Conservation (phyloP, 1,140 invertebrate species). For the Procambarus clarkii region DNA sequence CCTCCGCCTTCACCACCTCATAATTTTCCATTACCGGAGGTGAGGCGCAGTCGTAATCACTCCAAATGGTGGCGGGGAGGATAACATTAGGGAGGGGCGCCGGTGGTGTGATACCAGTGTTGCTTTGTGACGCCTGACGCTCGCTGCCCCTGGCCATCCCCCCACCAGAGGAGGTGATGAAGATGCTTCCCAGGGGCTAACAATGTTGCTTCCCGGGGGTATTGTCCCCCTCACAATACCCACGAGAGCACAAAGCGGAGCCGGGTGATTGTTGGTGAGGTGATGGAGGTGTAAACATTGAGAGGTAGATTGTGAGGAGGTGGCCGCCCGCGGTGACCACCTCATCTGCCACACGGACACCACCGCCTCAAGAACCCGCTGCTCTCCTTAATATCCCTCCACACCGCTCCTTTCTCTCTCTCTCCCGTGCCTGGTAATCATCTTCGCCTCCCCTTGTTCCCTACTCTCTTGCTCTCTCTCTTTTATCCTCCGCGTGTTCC, state of each 20-base stretch:
- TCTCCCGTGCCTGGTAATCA: conserved; percentile 17
- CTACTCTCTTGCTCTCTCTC: neutral
- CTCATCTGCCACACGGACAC: conserved; percentile 22
- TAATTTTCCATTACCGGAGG: conserved; percentile 56
- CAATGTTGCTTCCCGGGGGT: conserved; percentile 45
- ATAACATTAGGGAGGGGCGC: conserved; percentile 28
- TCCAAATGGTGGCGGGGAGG: conserved; percentile 50
- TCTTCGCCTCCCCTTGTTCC: conserved; percentile 2
- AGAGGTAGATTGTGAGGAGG: conserved; percentile 30
- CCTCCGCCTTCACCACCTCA: conserved; percentile 33
- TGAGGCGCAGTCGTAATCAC: conserved; percentile 44
- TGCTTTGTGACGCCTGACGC: conserved; percentile 22
- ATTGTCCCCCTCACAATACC: conserved; percentile 52
- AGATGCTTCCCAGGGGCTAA: conserved; percentile 45
- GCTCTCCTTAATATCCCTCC: conserved; percentile 12
- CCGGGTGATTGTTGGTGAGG: conserved; percentile 52
- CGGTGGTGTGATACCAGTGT: conserved; percentile 20
- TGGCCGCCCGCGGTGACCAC: conserved; percentile 31
- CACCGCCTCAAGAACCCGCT: neutral
- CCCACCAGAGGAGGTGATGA: conserved; percentile 32
- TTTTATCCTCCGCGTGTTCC: neutral
- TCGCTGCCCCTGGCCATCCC: neutral
- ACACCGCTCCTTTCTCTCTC: neutral
- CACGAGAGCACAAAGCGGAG: conserved; percentile 38
- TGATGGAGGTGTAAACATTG: conserved; percentile 63